Conservation (phyloP, 2,113 vertebrate genomes). For the Climacteris rufus region DNA sequence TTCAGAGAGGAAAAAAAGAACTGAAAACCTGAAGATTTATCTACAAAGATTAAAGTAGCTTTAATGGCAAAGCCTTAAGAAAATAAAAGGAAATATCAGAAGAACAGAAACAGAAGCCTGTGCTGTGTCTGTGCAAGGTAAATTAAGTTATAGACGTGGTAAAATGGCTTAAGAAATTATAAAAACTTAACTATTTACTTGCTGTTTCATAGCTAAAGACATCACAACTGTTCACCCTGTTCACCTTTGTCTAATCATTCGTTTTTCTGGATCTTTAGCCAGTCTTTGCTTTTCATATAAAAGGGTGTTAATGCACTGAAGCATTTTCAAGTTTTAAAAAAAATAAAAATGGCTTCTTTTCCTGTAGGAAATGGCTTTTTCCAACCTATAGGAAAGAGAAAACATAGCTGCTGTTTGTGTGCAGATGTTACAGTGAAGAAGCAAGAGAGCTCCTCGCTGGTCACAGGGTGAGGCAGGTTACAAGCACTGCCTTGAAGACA, state of each 20-base stretch:
- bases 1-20: background rate
- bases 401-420: background rate
- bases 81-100: background rate
- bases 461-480: background rate
- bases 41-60: background rate
- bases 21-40: background rate
- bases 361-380: too few species aligned
- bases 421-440: background rate
- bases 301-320: background rate
- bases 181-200: background rate
- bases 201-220: background rate
- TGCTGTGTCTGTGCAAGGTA: background rate
- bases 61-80: background rate
- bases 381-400: background rate
- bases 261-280: background rate
- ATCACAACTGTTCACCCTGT: background rate
- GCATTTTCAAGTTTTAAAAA: background rate
- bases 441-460: background rate
- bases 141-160: constrained; percentile 2
- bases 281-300: background rate
- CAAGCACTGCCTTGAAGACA: background rate
- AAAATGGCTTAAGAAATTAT: background rate
- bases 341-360: background rate
- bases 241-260: background rate
- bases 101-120: background rate